These are phyloP conservation scores for Stenolophus ochropezus DNA, from an alignment of 2,888 invertebrate genomes.

Conservation along the genomic window DNA sequence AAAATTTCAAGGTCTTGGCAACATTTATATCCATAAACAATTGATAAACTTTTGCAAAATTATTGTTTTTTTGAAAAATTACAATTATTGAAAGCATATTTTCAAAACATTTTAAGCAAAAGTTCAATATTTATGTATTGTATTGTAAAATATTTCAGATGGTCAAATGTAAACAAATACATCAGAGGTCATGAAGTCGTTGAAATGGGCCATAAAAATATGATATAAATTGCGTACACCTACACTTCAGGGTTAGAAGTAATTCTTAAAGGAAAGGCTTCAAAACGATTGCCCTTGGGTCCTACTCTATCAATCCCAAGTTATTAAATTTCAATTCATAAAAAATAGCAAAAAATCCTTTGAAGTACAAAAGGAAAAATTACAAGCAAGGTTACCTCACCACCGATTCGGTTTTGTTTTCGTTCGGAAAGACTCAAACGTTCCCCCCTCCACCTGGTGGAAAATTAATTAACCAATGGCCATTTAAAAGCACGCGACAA, in stretches of 20 bases:
- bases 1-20: neutral
- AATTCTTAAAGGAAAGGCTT: neutral
- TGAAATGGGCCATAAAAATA: neutral
- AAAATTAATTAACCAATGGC: slow-evolving; percentile 51
- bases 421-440: slow-evolving; percentile 24
- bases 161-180: neutral
- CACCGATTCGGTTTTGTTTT: slow-evolving; percentile 35
- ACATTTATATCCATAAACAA: too few relatives aligned
- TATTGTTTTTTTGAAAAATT: too few relatives aligned
- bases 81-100: too few relatives aligned
- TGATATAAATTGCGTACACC: neutral
- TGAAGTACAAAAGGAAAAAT: slow-evolving; percentile 11
- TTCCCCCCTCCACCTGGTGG: slow-evolving; percentile 25
- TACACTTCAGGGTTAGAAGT: neutral
- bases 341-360: slow-evolving; percentile 2
- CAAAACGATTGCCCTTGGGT: neutral
- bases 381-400: slow-evolving; percentile 27
- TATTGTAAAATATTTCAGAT: too few relatives aligned
- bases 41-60: too few relatives aligned
- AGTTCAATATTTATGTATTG: neutral
- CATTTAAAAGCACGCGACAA: slow-evolving; percentile 51
- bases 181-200: neutral
- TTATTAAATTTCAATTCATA: slow-evolving; percentile 12
- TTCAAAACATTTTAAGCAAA: too few relatives aligned
- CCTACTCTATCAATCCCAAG: neutral